Conservation (phyloP, 1,140 invertebrate genomes). For the Gonatopus flavifemur region DNA sequence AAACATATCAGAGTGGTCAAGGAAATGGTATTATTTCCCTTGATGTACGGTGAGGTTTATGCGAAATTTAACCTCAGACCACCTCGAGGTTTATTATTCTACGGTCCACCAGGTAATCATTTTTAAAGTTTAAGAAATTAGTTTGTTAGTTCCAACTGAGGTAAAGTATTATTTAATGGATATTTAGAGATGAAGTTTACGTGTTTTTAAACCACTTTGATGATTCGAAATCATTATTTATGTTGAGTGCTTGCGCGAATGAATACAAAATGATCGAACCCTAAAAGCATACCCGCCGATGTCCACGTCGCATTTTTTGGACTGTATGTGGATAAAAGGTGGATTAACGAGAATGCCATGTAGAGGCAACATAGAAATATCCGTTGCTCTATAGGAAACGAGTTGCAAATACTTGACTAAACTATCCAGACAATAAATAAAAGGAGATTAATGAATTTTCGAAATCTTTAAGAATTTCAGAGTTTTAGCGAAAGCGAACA, state of each 20-base stretch:
- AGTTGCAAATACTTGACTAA: too few relatives aligned
- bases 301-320: too few relatives aligned
- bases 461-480: too few relatives aligned
- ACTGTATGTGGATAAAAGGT: too few relatives aligned
- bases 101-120: slow-evolving; percentile 74
- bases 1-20: slow-evolving; percentile 71
- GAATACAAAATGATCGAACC: neutral
- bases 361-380: too few relatives aligned
- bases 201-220: neutral
- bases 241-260: neutral
- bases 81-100: slow-evolving; percentile 73
- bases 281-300: slow-evolving; percentile 7
- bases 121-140: neutral
- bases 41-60: slow-evolving; percentile 73
- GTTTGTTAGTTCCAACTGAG: neutral
- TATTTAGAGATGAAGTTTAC: neutral
- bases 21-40: slow-evolving; percentile 73
- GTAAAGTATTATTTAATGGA: neutral
- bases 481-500: too few relatives aligned
- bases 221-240: neutral
- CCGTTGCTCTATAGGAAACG: too few relatives aligned
- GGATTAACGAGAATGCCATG: too few relatives aligned
- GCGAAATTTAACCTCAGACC: slow-evolving; percentile 68
- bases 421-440: too few relatives aligned
- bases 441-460: too few relatives aligned